A percentile compares a stretch with the other conserved stretches of the same genome.
Evolutionary conservation across 1,140 invertebrate genomes (phyloP).

Genomic region (Pseudoatta argentina): DNA sequence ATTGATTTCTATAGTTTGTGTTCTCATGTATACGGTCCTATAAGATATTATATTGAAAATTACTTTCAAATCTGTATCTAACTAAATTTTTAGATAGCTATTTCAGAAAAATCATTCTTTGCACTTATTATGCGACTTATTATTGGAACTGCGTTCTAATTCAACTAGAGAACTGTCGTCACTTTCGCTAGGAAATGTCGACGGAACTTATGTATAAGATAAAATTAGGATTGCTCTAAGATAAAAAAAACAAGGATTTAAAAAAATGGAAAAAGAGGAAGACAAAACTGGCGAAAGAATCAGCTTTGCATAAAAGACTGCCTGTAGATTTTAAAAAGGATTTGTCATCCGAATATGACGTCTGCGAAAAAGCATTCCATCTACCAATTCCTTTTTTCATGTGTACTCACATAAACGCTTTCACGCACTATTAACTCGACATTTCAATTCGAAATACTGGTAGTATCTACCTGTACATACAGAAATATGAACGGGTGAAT

Average conservation of each 20-base stretch:
- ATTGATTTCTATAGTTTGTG: too few species aligned
- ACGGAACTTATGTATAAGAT: background rate
- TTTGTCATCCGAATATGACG: slow-evolving; percentile 77
- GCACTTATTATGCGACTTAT: too few species aligned
- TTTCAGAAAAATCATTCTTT: too few species aligned
- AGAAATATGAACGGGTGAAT: background rate
- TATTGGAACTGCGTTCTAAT: too few species aligned
- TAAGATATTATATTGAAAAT: too few species aligned
- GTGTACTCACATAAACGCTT: slow-evolving; percentile 21
- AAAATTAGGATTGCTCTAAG: background rate
- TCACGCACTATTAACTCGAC: slow-evolving; percentile 43
- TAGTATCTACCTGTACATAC: background rate
- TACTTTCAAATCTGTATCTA: too few species aligned
- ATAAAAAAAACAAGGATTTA: background rate
- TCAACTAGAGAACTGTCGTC: too few species aligned
- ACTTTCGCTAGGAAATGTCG: background rate
- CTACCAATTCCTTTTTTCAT: background rate
- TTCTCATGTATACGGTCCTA: too few species aligned
- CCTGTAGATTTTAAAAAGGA: slow-evolving; percentile 65
- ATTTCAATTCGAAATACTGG: slow-evolving; percentile 15
- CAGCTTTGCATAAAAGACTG: slow-evolving; percentile 1
- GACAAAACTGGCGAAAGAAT: slow-evolving; percentile 35
- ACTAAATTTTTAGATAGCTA: too few species aligned
- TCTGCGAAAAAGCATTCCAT: slow-evolving; percentile 54
- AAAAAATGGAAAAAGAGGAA: background rate